Conservation (phyloP, 2,113 vertebrate species). For the Polyodon spathula region DNA sequence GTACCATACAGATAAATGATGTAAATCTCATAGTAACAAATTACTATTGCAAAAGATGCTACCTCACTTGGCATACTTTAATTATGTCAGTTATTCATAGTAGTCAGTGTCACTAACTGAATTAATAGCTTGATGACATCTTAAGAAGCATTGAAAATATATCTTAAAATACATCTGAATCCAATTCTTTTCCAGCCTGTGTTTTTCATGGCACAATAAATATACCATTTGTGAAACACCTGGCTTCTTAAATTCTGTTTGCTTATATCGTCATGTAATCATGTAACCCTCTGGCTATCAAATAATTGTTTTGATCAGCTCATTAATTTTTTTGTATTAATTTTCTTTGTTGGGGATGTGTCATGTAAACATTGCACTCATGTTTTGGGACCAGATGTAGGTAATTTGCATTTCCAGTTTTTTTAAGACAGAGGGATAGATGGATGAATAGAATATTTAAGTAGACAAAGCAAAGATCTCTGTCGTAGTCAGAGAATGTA, state of each 20-base stretch:
- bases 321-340: neutral
- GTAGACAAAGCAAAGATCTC: no score
- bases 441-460: no score
- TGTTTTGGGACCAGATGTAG: neutral
- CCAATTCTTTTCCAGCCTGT: neutral
- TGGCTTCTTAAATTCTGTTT: neutral
- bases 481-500: no score
- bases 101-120: no score
- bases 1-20: neutral
- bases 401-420: neutral
- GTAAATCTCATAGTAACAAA: neutral
- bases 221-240: neutral
- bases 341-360: neutral
- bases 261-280: neutral
- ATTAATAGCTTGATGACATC: no score
- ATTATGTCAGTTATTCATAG: no score
- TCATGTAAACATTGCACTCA: neutral
- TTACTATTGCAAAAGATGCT: no score
- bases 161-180: no score
- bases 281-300: neutral
- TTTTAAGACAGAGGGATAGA: no score
- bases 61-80: no score
- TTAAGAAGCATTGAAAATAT: no score
- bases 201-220: neutral
- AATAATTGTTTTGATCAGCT: conserved; percentile 2